Evolutionary conservation across 2,113 vertebrate species (phyloP), one percentile per base, ranked within the genome.

Genomic region (Aspidoscelis tigris): DNA sequence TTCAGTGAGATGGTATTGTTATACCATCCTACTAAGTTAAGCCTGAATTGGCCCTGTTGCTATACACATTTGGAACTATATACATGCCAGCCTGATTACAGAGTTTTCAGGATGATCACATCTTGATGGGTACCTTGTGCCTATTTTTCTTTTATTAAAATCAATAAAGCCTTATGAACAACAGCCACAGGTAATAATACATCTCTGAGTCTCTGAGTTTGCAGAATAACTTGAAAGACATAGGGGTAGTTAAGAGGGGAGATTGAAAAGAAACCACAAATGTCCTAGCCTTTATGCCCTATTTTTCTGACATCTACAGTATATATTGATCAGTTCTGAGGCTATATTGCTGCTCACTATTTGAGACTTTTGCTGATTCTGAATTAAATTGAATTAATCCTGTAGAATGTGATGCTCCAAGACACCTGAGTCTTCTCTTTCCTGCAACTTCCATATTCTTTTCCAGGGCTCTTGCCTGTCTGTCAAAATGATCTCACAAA

Each of bases 121-220:
- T 72, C 79, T 72, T 16, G 68, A 81, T 81, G 47, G 68, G 79
- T 71, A n/a, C 50, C 79, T 81, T 71, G 79, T 81, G 79, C 50
- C 79, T 81, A 70, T 81, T 72, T 71, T 72, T 55, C 26, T 71
- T 71, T 81, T 81, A 81, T 81, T 81, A 55, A 81, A 81, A 72
- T 81, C 79, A 70, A 81, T 81, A 81, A 71, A 81, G 79, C 68
- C n/a, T 47, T 55, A 71, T 71, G 79, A 71, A 81, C 79, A 71
- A 11, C 47, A 81, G 24, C 7, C 33, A 58, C 68, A 71, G 20
- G 20, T 41, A 81, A 71, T 39, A 69, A 33, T 71, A 58, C 68
- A 58, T 81, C 50, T 81, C 50, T 41, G 50, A 41, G 16, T 20
- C 76, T 78, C 43, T 53, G 20, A 14, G 26, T 81, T 71, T 81